These are phyloP conservation scores for Gouania willdenowi DNA, from an alignment of 2,797 vertebrate genomes.

Conservation along the genomic window DNA sequence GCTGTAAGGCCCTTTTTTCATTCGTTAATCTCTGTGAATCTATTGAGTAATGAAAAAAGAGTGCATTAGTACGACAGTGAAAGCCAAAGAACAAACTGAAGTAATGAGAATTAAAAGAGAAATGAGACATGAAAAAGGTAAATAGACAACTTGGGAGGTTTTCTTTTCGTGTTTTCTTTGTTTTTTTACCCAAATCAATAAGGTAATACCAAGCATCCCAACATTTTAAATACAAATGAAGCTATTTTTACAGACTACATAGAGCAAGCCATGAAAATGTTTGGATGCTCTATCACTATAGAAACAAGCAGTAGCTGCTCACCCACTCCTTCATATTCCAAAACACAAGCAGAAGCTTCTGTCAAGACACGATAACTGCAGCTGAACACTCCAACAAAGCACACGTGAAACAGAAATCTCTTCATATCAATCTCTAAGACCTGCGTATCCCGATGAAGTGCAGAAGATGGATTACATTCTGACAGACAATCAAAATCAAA, in stretches of 20 bases:
- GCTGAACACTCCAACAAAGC: conserved; percentile 12
- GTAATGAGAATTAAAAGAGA: not conserved
- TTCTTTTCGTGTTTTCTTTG: not conserved
- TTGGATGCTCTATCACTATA: conserved; percentile 57
- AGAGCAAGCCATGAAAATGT: conserved; percentile 38
- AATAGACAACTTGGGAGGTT: conserved; percentile 15
- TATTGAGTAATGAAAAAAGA: conserved; percentile 1
- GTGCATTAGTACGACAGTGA: too few species aligned
- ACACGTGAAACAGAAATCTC: not conserved
- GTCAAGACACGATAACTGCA: conserved; percentile 23
- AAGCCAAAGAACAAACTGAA: conserved; percentile 18
- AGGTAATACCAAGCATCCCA: conserved; percentile 14
- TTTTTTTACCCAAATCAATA: conserved; percentile 36
- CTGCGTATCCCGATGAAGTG: too few species aligned
- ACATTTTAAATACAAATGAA: conserved; percentile 33
- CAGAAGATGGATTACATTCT: too few species aligned
- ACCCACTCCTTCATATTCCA: conserved; percentile 42
- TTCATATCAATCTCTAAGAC: too few species aligned
- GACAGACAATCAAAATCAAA: too few species aligned
- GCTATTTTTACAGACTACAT: conserved; percentile 22
- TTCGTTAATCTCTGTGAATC: conserved; percentile 21
- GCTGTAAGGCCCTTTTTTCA: conserved; percentile 36
- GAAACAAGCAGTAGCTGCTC: conserved; percentile 53
- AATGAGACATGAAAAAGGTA: conserved; percentile 5
- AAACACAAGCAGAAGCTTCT: conserved; percentile 18